Percentiles rank a stretch among this genome's conserved stretches.
These are phyloP conservation scores for Asarcornis scutulata DNA, from an alignment of 2,113 vertebrate species.

Conservation along the genomic window DNA sequence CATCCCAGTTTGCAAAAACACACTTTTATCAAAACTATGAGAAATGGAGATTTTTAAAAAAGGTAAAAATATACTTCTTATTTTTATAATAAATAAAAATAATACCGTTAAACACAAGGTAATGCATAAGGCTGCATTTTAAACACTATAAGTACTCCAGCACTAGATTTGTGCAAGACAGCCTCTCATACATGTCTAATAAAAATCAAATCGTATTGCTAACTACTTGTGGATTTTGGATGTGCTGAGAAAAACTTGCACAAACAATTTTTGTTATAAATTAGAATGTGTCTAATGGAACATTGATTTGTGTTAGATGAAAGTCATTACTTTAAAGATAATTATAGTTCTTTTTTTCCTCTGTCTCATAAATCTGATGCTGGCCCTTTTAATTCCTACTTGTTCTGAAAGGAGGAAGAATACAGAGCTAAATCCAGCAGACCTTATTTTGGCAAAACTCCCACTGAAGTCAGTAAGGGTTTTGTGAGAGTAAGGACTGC, in stretches of 20 bases:
- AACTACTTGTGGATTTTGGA: neutral
- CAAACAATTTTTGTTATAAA: neutral
- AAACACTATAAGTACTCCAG: neutral
- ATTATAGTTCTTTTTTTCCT: neutral
- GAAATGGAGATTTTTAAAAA: neutral
- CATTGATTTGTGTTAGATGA: neutral
- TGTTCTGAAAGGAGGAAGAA: conserved; percentile 32
- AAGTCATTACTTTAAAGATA: neutral
- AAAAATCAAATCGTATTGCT: neutral
- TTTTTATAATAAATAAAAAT: neutral
- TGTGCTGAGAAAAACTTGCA: neutral
- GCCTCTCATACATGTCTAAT: neutral
- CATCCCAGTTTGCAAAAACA: neutral
- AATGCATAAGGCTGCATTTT: neutral
- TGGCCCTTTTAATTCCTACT: conserved; percentile 61
- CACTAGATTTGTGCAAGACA: neutral
- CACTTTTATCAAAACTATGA: neutral
- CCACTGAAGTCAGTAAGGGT: conserved; percentile 34
- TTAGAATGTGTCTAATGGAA: neutral
- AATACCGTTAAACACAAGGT: neutral
- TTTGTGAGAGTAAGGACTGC: neutral
- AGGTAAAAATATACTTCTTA: neutral
- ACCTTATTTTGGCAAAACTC: conserved; percentile 58
- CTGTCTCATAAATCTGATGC: neutral
- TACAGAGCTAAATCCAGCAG: conserved; percentile 52